phyloP scores from a whole-genome alignment of 1,140 invertebrate genomes.

The Polypedilum vanderplanki region DNA sequence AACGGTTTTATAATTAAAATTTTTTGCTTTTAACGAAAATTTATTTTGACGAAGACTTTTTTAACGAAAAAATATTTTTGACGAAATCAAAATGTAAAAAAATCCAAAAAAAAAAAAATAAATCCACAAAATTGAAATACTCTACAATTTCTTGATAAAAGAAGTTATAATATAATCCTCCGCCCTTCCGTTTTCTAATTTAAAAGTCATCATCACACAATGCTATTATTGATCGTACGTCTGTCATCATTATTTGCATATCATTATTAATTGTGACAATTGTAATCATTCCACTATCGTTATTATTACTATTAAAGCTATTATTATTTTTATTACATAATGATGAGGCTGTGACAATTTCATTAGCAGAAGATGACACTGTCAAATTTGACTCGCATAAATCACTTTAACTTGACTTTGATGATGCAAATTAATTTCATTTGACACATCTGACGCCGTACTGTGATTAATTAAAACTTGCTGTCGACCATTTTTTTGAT shows the following conservation, averaged over 20 bases:
- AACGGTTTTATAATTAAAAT: too few species aligned
- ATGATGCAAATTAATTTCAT: conserved; percentile 20
- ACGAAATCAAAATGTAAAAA: too few species aligned
- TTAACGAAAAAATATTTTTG: too few species aligned
- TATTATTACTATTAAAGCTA: not conserved
- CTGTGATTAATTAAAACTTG: conserved; percentile 25
- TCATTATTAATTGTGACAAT: conserved; percentile 24
- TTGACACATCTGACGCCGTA: not conserved
- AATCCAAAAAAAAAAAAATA: too few species aligned
- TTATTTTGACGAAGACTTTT: too few species aligned
- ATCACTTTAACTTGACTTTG: conserved; percentile 14
- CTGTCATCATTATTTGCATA: not conserved
- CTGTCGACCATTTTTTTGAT: not conserved
- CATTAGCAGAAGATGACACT: not conserved
- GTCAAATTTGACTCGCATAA: not conserved
- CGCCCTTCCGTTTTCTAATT: too few species aligned
- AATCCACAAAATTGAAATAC: too few species aligned
- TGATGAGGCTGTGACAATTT: not conserved
- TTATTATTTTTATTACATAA: not conserved
- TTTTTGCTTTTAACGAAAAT: too few species aligned
- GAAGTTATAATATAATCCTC: not conserved
- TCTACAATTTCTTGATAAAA: not conserved
- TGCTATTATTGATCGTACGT: not conserved
- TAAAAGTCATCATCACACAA: not conserved
- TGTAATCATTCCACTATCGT: conserved; percentile 7